A percentile compares a stretch with the other conserved stretches of the same genome.
Evolutionary conservation across 2,888 invertebrate species (phyloP).

Genomic region (Himalopsyche japonica): DNA sequence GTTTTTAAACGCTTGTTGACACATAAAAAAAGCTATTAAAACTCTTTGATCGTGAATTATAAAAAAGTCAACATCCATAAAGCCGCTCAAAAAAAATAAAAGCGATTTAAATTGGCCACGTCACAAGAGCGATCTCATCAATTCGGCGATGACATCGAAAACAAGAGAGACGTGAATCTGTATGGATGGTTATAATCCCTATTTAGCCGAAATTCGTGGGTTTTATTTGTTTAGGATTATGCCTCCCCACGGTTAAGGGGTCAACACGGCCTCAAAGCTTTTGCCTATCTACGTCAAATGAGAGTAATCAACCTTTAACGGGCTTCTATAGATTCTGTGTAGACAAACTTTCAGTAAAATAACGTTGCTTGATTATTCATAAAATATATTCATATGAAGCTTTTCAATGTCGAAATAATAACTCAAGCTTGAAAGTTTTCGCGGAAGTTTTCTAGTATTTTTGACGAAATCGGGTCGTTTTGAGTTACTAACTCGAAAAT

Average conservation of each 20-base stretch:
- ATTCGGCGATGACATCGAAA: not conserved
- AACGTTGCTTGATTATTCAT: not conserved
- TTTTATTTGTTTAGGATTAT: not conserved
- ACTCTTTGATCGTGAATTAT: not conserved
- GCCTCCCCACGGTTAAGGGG: not conserved
- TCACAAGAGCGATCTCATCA: not conserved
- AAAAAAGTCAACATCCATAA: not conserved
- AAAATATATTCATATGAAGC: not conserved
- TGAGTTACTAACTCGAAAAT: too few species aligned
- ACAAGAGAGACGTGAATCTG: not conserved
- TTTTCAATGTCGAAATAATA: not conserved
- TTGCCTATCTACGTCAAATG: not conserved
- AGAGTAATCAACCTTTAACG: not conserved
- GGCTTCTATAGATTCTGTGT: not conserved
- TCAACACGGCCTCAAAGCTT: not conserved
- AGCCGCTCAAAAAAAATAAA: not conserved
- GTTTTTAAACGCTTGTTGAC: too few species aligned
- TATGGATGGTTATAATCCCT: not conserved
- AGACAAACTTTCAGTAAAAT: not conserved
- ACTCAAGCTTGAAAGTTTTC: not conserved
- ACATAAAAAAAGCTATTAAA: not conserved
- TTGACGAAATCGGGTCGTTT: too few species aligned
- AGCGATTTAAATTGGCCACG: not conserved
- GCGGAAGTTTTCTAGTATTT: not conserved
- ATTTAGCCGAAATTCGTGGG: not conserved